phyloP scores from a whole-genome alignment of 2,888 invertebrate genomes.

The Drosophila aldrichi region DNA sequence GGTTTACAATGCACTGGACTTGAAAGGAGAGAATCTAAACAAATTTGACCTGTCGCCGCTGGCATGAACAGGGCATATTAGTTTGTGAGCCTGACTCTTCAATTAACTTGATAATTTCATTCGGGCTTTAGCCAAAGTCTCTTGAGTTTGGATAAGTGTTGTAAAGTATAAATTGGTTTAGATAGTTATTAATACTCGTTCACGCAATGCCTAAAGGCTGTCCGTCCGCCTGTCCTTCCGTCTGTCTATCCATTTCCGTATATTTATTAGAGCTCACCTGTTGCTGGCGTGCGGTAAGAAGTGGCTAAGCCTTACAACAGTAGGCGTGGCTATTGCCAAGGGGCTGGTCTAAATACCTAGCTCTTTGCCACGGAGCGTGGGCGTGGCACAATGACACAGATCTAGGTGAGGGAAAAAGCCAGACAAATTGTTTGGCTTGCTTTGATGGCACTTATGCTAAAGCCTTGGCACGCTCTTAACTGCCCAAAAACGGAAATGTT shows the following conservation, averaged over 20 bases:
- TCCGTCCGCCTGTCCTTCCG: neutral
- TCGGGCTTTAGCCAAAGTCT: neutral
- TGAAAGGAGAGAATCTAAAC: neutral
- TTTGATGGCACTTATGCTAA: slow-evolving; percentile 59
- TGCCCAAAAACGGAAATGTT: slow-evolving; percentile 31
- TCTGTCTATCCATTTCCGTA: neutral
- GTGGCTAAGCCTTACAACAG: slow-evolving; percentile 17
- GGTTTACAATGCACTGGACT: slow-evolving; percentile 27
- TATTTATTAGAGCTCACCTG: slow-evolving; percentile 33
- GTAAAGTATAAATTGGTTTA: neutral
- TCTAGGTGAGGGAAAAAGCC: slow-evolving; percentile 37
- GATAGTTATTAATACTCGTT: neutral
- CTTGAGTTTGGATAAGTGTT: neutral
- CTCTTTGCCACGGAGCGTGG: neutral
- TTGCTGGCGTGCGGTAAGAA: slow-evolving; percentile 29
- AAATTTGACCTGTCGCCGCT: no score
- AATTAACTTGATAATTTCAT: neutral
- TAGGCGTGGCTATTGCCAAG: neutral
- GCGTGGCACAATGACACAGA: slow-evolving; percentile 49
- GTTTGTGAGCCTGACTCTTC: neutral
- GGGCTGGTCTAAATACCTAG: neutral
- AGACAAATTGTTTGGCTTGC: slow-evolving; percentile 59
- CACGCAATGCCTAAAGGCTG: neutral
- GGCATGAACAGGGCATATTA: no score
- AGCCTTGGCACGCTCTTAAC: slow-evolving; percentile 47